These are phyloP conservation scores for Hassar affinis DNA, from an alignment of 2,113 vertebrate species.

Conservation along the genomic window DNA sequence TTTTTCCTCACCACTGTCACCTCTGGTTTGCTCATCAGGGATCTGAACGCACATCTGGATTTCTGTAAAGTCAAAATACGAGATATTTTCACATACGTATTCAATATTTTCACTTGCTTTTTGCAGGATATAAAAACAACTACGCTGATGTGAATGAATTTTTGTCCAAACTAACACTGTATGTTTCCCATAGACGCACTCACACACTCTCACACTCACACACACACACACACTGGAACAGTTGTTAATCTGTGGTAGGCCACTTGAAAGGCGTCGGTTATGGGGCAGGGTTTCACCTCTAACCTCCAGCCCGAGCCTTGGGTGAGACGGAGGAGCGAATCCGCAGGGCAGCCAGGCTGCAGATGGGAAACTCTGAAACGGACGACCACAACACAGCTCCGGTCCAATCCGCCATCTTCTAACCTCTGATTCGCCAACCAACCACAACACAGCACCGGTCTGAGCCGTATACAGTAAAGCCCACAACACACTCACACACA, in stretches of 20 bases:
- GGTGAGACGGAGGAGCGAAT: slow-evolving; percentile 32
- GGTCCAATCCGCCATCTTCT: neutral
- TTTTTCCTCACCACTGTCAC: neutral
- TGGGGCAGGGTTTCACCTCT: slow-evolving; percentile 42
- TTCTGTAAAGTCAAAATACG: neutral
- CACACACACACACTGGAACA: neutral
- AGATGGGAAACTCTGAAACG: slow-evolving; percentile 61
- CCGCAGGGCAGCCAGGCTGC: slow-evolving; percentile 9
- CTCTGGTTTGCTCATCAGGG: neutral
- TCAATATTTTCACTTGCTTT: neutral
- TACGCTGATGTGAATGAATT: neutral
- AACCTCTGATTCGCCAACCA: slow-evolving; percentile 66
- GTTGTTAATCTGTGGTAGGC: slow-evolving; percentile 24
- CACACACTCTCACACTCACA: neutral
- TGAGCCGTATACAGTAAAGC: slow-evolving; percentile 38
- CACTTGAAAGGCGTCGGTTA: slow-evolving; percentile 41
- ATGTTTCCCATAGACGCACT: neutral
- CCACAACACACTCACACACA: slow-evolving; percentile 24
- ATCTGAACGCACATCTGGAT: neutral
- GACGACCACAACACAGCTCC: slow-evolving; percentile 62
- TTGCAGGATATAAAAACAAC: neutral
- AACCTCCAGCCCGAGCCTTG: slow-evolving; percentile 42
- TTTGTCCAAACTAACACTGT: neutral
- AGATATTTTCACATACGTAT: no score
- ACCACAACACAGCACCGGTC: slow-evolving; percentile 60